phyloP scores from a whole-genome alignment of 2,888 invertebrate species.

The Lamproptera curius region DNA sequence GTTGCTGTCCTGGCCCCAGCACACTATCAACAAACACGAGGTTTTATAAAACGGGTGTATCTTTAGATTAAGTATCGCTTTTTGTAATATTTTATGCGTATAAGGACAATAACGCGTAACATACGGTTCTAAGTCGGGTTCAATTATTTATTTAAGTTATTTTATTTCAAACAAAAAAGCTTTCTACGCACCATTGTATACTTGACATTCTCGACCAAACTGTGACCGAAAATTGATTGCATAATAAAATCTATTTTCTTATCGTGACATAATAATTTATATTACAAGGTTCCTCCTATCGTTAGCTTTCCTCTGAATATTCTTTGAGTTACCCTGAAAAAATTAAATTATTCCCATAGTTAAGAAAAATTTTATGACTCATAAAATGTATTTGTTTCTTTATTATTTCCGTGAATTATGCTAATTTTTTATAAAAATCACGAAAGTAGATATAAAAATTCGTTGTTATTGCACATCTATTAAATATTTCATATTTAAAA shows the following conservation, averaged over 20 bases:
- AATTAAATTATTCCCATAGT: slow-evolving; percentile 69
- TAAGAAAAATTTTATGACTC: slow-evolving; percentile 45
- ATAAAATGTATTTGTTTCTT: slow-evolving; percentile 36
- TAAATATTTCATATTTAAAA: too few relatives aligned
- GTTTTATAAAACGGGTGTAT: slow-evolving; percentile 64
- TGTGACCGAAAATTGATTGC: slow-evolving; percentile 63
- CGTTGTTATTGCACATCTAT: too few relatives aligned
- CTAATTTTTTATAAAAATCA: slow-evolving; percentile 25
- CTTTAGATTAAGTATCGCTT: slow-evolving; percentile 27
- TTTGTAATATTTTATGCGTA: slow-evolving; percentile 21
- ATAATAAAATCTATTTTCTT: slow-evolving; percentile 61
- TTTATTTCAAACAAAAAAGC: slow-evolving; percentile 55
- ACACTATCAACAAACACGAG: slow-evolving; percentile 45
- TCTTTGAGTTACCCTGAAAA: slow-evolving; percentile 58
- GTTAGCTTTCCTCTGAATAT: slow-evolving; percentile 75
- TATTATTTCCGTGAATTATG: slow-evolving; percentile 24
- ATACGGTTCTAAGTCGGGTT: slow-evolving; percentile 56
- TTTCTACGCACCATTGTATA: slow-evolving; percentile 50
- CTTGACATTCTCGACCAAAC: slow-evolving; percentile 57
- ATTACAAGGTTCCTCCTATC: slow-evolving; percentile 77
- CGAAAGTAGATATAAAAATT: neutral
- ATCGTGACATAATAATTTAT: slow-evolving; percentile 61
- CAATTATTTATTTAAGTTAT: slow-evolving; percentile 50
- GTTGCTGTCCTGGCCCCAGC: slow-evolving; percentile 77
- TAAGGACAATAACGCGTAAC: slow-evolving; percentile 51